A percentile compares a stretch with the other conserved stretches of the same genome.
Evolutionary conservation across 2,888 invertebrate species (phyloP).

Genomic region (Dicycla oo): DNA sequence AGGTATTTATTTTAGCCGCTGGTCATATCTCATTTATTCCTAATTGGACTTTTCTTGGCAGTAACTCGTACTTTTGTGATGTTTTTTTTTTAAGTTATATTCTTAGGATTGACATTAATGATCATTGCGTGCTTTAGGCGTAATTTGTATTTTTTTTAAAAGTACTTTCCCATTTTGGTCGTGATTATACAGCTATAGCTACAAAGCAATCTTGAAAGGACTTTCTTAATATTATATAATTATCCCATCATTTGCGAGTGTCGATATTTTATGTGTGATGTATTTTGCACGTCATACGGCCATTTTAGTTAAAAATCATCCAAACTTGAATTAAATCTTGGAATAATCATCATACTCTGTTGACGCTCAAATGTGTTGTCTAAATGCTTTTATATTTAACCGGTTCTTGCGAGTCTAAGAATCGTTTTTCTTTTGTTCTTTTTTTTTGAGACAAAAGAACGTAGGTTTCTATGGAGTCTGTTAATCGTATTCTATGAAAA

Average conservation of each 20-base stretch:
- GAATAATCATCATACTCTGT: neutral
- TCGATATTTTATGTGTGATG: neutral
- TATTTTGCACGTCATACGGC: neutral
- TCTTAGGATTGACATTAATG: conserved; percentile 3
- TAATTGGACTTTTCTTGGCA: conserved; percentile 46
- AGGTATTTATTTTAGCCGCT: conserved; percentile 17
- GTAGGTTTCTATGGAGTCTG: no score
- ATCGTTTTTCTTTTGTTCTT: neutral
- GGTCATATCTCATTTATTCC: conserved; percentile 32
- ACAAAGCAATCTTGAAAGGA: neutral
- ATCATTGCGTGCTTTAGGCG: neutral
- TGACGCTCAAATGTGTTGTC: neutral
- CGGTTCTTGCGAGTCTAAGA: neutral
- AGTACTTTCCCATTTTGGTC: neutral
- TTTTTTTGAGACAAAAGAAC: neutral
- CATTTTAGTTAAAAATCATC: neutral
- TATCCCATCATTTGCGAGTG: neutral
- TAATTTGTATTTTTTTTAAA: conserved; percentile 3
- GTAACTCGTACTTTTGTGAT: conserved; percentile 1
- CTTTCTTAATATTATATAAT: neutral
- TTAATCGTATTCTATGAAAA: neutral
- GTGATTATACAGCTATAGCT: neutral
- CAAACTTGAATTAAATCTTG: neutral
- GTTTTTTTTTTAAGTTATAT: conserved; percentile 18
- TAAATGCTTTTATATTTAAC: neutral